Evolutionary conservation across 2,113 vertebrate species (phyloP).

Genomic region (Podarcis raffonei): DNA sequence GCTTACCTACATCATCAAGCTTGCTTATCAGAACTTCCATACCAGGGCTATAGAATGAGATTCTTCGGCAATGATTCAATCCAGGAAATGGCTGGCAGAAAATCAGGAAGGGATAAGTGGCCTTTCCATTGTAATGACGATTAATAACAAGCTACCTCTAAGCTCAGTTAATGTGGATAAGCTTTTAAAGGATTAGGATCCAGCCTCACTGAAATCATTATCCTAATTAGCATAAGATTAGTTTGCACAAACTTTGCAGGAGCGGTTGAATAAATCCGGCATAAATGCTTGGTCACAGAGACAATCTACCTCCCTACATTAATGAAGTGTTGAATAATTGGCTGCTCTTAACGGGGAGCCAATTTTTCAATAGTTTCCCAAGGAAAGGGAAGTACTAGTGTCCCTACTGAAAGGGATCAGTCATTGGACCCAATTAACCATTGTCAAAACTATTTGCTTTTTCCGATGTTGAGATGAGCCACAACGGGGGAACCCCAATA

Average conservation of each 20-base stretch:
- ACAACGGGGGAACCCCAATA: no score
- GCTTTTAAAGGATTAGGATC: constrained; percentile 50
- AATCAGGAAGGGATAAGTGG: neutral
- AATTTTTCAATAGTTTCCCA: neutral
- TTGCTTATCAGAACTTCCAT: constrained; percentile 22
- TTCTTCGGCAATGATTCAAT: constrained; percentile 39
- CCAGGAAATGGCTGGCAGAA: neutral
- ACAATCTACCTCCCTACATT: neutral
- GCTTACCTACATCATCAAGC: neutral
- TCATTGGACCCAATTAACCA: neutral
- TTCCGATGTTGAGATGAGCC: neutral
- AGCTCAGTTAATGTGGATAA: constrained; percentile 47
- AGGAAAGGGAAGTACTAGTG: neutral
- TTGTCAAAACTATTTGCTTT: no score
- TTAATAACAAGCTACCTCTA: constrained; percentile 47
- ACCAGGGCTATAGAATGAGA: neutral
- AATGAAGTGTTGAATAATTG: constrained; percentile 12
- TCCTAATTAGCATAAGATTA: constrained; percentile 49
- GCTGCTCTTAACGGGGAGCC: neutral
- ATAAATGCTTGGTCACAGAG: constrained; percentile 33
- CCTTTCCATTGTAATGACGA: constrained; percentile 45
- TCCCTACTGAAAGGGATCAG: neutral
- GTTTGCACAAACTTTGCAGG: constrained; percentile 36
- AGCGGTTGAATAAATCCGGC: constrained; percentile 12
- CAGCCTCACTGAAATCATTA: constrained; percentile 58